Percentiles rank a stretch among this genome's conserved stretches.
phyloP scores from a whole-genome alignment of 2,113 vertebrate species.

The Gymnarchus niloticus region DNA sequence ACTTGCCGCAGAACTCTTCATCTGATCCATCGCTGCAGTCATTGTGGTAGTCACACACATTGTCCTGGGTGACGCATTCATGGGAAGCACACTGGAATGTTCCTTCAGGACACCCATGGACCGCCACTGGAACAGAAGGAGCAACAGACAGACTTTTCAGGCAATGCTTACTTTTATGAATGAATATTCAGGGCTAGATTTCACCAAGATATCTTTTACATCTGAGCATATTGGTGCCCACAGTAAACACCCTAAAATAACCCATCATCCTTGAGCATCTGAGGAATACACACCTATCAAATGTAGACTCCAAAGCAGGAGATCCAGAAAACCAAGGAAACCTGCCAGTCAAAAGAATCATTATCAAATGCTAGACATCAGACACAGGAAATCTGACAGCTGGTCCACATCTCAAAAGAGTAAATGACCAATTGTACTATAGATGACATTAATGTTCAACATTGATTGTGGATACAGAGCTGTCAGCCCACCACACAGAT shows the following conservation, averaged over 20 bases:
- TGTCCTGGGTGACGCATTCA: slow-evolving; percentile 26
- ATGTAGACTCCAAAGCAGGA: neutral
- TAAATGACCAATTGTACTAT: neutral
- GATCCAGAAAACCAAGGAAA: neutral
- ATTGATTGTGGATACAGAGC: neutral
- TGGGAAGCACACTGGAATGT: slow-evolving; percentile 41
- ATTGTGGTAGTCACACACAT: slow-evolving; percentile 42
- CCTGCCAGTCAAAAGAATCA: neutral
- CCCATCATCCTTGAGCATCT: neutral
- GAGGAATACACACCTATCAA: neutral
- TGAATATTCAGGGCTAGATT: too few relatives aligned
- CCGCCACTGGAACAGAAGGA: neutral
- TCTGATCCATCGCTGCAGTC: slow-evolving; percentile 44
- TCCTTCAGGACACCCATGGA: slow-evolving; percentile 33
- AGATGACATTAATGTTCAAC: neutral
- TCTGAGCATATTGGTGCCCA: neutral
- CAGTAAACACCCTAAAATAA: neutral
- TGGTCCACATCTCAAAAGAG: neutral
- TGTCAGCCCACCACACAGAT: neutral
- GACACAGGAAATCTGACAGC: too few relatives aligned
- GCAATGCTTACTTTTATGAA: too few relatives aligned
- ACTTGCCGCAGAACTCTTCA: slow-evolving; percentile 50
- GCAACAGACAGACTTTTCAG: too few relatives aligned
- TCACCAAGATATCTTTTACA: too few relatives aligned
- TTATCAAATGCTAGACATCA: neutral